Base-by-base conservation (phyloP, 2,888 invertebrate species). In the Dryocosmus kuriphilus region DNA sequence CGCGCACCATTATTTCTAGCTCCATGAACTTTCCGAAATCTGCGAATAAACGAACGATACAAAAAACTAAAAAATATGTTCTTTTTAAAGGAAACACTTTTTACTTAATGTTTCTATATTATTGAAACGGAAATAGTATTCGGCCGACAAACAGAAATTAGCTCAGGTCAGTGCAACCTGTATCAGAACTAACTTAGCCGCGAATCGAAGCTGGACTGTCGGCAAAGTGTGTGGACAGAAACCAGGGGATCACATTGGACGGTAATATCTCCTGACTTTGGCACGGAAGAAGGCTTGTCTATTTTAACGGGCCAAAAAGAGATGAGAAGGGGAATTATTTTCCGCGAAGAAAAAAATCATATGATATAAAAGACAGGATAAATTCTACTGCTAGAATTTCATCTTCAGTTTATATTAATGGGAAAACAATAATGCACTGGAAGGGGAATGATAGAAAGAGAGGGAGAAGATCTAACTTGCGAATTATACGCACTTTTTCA, bases 271-370 rank as follows among this genome's bases (percentile, higher is more conserved):
- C 84, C 84, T 86, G 86, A 87, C 88, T 90, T 88, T 88, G 85
- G 87, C 86, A 85, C 86, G 84, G 85, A 88, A 85, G 86, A 88
- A 87, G 86, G 83, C 86, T 89, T 83, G 89, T 89, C 90, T 90
- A 90, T 90, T 90, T 90, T 90, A 88, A 89, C 87, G 84, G 83
- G 83, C 86, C 85, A 83, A 82, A 82, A 80, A 83, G 83, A 82
- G 41, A n/a, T n/a, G n/a, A 55, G 62, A 41, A 5, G 38, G 57
- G 22, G 65, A 38, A 35, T 63, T 22, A 11, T n/a, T n/a, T 19
- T 63, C 32, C 14, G n/a, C 4, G 8, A 32, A 32, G 35, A 35
- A 11, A 38, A 38, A 24, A 65, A 57, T 24, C 14, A 24, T 57
- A 24, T 22, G 24, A 4, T 57, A 57, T 22, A 14, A 14, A 22